Base-by-base conservation (phyloP, 2,888 invertebrate genomes). In the Agonopterix subpropinquella region DNA sequence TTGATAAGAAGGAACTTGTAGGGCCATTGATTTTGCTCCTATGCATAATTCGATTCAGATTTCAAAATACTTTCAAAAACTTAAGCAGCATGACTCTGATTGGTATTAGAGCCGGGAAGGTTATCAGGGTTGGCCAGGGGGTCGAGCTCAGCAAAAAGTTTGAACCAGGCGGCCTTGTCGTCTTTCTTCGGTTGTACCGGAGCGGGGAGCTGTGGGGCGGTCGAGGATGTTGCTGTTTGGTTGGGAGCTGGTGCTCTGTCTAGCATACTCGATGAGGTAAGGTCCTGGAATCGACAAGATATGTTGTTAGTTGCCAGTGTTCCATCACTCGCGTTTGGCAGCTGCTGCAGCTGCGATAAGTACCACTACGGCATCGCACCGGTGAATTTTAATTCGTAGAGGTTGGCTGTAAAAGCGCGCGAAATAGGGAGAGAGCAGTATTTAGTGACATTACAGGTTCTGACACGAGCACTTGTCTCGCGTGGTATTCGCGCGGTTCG, bases 121-220 rank as follows among this genome's bases (percentile, higher is more conserved):
- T 73, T 86, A 44, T 96, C 95, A 41, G 96, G 96, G 84, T 97
- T 96, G 9, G 96, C 92, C 37, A 98, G 86, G 0, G 98, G 98
- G 85, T 98, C 98, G 51, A 98, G 81, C 78, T 98, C 98, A 41
- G 97, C 95, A 86, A 98, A 98, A 48, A 98, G 86, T 78, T 95
- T 96, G 71, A 96, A 93, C 98, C 98, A 98, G 11, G 89, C 88
- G 2, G 87, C 83, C 65, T 85, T 89, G 53, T 90, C 91, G 51
- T 89, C 90, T 60, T 89, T 91, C 58, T 90, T 89, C 41, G 87
- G 81, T 10, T 62, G 64, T 53, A 65, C 57, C 11, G 68, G 57
- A 28, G 28, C 7, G 5, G 28, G 28, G 2, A 28, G 28, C 5
- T 18, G 41, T 58, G 56, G 0, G 60, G 52, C 13, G 65, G 54